Conservation (phyloP, 2,797 vertebrate genomes). For the Crenuchus spilurus region DNA sequence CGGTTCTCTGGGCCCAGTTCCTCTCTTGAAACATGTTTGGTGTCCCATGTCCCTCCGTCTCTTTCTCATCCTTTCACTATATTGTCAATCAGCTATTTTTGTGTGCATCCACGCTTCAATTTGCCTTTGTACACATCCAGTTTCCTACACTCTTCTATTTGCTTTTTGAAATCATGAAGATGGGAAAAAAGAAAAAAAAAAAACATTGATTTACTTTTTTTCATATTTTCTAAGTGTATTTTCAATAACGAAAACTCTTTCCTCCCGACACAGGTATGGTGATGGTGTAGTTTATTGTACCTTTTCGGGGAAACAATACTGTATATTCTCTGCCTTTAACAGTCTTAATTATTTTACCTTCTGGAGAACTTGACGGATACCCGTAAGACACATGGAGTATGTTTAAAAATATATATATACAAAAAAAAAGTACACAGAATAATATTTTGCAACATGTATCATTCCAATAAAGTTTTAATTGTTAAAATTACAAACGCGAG, state of each 20-base stretch:
- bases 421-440: conserved; percentile 77
- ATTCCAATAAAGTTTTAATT: conserved; percentile 91
- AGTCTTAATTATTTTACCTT: conserved; percentile 88
- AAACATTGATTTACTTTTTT: conserved; percentile 74
- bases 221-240: conserved; percentile 86
- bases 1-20: conserved; percentile 27
- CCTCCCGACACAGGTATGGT: conserved; percentile 81
- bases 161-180: conserved; percentile 77
- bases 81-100: conserved; percentile 63
- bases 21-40: conserved; percentile 25
- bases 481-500: conserved; percentile 82
- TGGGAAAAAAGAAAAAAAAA: conserved; percentile 53
- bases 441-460: conserved; percentile 91
- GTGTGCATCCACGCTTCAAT: conserved; percentile 56
- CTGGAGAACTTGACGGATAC: conserved; percentile 85
- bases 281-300: conserved; percentile 85
- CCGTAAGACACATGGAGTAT: conserved; percentile 84
- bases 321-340: conserved; percentile 86
- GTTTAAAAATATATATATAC: conserved; percentile 70
- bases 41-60: conserved; percentile 32
- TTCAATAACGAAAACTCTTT: conserved; percentile 81
- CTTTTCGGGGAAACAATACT: conserved; percentile 82
- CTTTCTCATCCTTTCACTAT: conserved; percentile 59
- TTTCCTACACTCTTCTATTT: conserved; percentile 73
- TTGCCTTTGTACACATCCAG: conserved; percentile 73